Conservation (phyloP, 2,113 vertebrate species). For the Ornithorhynchus anatinus region DNA sequence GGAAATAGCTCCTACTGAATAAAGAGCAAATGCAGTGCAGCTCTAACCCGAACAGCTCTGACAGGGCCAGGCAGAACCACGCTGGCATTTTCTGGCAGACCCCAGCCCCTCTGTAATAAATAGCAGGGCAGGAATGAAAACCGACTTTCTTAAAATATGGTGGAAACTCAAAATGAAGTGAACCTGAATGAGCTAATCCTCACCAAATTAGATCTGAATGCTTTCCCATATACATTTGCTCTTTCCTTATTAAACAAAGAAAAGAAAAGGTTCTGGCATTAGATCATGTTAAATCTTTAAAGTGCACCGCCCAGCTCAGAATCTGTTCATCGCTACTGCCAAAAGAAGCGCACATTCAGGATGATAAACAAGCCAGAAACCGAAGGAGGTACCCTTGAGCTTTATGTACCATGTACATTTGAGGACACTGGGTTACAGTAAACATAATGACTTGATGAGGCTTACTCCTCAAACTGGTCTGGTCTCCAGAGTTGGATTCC, state of each 20-base stretch:
- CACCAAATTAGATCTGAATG: not conserved
- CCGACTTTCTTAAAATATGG: not conserved
- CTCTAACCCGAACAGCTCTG: no score
- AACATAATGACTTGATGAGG: no score
- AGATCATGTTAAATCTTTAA: not conserved
- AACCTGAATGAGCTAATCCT: not conserved
- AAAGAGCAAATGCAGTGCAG: no score
- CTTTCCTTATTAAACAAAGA: not conserved
- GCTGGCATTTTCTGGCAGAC: no score
- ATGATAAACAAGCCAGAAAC: not conserved
- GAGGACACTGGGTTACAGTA: no score
- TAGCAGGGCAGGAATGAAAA: not conserved
- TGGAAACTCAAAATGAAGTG: not conserved
- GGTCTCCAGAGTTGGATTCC: no score
- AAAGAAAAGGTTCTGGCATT: not conserved
- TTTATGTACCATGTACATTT: no score
- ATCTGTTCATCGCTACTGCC: no score
- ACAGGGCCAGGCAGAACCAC: no score
- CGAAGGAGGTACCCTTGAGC: not conserved
- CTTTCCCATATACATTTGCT: not conserved
- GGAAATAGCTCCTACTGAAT: not conserved
- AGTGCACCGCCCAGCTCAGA: not conserved
- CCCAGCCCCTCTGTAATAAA: not conserved
- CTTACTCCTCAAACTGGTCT: no score
- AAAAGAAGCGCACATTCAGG: not conserved